Evolutionary conservation across 2,888 invertebrate genomes (phyloP), one percentile per base, ranked within the genome.

Genomic region (Calephelis perditalis): DNA sequence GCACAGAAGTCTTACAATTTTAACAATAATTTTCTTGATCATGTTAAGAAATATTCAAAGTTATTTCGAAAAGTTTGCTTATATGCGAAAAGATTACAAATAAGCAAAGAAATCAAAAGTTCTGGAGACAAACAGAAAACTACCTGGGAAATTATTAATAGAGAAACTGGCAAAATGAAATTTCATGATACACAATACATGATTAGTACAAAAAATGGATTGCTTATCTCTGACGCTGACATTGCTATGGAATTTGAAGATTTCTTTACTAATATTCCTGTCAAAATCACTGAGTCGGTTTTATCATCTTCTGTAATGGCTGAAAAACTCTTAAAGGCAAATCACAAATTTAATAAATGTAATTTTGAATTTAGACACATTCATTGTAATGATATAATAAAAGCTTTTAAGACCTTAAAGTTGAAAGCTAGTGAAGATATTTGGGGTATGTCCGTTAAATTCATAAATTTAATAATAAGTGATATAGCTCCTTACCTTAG

Each of bases 151-250:
- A 26, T 26, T 26, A 26, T 26, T n/a, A n/a, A 45, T n/a, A 45
- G n/a, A 45, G n/a, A 45, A 45, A 45, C 6, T n/a, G 45, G 45
- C n/a, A 45, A 45, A n/a, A 6, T n/a, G 7, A 45, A 45, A 45
- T 5, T 7, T 45, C 45, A 45, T 5, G 11, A 45, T n/a, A 9
- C 45, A 3, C 11, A n/a, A n/a, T 11, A 45, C 6, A 45, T n/a
- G n/a, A 45, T 45, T n/a, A 45, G n/a, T 45, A 45, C 11, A n/a
- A n/a, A 45, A n/a, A 45, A 45, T n/a, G n/a, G 45, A n/a, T 45
- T 45, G 45, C n/a, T 45, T n/a, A n/a, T n/a, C n/a, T 45, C 45
- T 45, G 45, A 45, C n/a, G n/a, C n/a, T n/a, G 45, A 11, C 45
- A 7, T 45, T 45, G 45, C 45, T 5, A 45, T 5, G 11, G n/a